These are phyloP conservation scores for Pantelozetes paolii DNA, from an alignment of 2,888 invertebrate species.

Conservation along the genomic window DNA sequence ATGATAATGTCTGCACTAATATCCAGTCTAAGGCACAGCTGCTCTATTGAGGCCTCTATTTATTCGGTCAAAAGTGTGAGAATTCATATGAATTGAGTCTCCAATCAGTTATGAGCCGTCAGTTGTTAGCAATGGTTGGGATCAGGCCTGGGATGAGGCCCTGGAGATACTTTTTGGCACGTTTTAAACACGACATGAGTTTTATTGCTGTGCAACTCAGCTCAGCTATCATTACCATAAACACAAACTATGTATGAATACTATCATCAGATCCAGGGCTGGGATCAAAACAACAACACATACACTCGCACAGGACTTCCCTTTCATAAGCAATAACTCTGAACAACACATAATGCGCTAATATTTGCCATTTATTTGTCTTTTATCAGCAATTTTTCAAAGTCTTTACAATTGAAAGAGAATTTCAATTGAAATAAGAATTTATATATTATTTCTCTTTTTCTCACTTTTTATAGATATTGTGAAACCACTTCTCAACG, in stretches of 20 bases:
- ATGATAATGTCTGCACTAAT: constrained; percentile 1
- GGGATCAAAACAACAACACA: constrained; percentile 9
- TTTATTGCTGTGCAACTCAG: constrained; percentile 20
- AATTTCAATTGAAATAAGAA: neutral
- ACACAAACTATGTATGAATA: neutral
- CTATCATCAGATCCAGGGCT: neutral
- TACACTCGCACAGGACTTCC: no score
- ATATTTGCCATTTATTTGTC: neutral
- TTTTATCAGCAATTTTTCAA: neutral
- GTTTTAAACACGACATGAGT: constrained; percentile 1
- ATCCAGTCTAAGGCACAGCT: neutral
- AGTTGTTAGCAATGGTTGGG: neutral
- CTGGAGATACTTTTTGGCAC: constrained; percentile 28
- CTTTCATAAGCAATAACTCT: neutral
- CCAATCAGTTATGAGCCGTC: constrained; percentile 27
- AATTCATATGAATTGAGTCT: constrained; percentile 24
- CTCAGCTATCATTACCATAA: constrained; percentile 24
- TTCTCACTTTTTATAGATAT: neutral
- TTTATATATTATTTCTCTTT: neutral
- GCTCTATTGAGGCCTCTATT: constrained; percentile 9
- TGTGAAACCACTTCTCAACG: neutral
- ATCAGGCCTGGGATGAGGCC: neutral
- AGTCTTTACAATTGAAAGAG: neutral
- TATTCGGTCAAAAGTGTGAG: neutral
- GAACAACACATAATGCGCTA: neutral